Percentiles rank a stretch among this genome's conserved stretches.
These are phyloP conservation scores for Lagopus muta DNA, from an alignment of 2,113 vertebrate species.

Conservation along the genomic window DNA sequence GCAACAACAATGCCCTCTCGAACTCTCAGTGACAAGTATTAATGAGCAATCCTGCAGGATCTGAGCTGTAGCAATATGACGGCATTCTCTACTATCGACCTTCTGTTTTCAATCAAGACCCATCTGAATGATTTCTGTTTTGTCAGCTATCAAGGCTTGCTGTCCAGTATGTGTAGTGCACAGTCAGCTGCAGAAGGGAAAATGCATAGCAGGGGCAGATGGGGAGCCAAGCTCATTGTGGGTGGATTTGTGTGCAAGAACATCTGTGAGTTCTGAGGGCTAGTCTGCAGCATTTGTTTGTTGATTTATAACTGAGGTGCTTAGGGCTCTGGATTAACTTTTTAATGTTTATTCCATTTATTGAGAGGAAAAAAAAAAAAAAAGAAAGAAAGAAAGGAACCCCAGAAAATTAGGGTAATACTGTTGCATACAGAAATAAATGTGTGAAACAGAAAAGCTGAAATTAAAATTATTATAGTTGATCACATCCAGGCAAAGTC, in stretches of 20 bases:
- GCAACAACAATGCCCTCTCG: background rate
- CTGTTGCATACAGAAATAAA: background rate
- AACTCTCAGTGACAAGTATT: background rate
- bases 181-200: background rate
- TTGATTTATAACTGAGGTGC: background rate
- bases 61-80: background rate
- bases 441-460: background rate
- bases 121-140: background rate
- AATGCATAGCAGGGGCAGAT: background rate
- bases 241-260: background rate
- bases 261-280: background rate
- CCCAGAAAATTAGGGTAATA: background rate
- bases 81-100: background rate
- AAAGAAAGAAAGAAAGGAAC: background rate
- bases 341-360: background rate
- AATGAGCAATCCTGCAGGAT: background rate
- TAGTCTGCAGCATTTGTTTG: background rate
- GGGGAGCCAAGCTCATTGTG: background rate
- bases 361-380: too few relatives aligned
- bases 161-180: background rate
- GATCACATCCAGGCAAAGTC: background rate
- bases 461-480: background rate
- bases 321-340: background rate
- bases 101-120: background rate
- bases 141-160: background rate